Evolutionary conservation across 1,140 invertebrate species (phyloP), one percentile per base, ranked within the genome.

Genomic region (Drosophila pruinosa): DNA sequence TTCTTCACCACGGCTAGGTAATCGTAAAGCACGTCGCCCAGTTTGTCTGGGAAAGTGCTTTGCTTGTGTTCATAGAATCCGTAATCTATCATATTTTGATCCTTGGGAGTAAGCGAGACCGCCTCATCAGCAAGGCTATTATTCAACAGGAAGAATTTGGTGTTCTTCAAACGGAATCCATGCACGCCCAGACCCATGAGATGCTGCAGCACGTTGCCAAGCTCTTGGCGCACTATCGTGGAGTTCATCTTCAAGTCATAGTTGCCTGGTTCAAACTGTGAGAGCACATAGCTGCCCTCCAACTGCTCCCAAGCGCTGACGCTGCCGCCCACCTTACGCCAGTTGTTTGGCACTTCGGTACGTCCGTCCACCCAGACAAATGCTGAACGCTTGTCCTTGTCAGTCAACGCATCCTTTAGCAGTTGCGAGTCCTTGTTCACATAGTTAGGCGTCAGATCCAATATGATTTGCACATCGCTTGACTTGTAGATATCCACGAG

Each of bases 121-220:
- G 56, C 65, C 79, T 95, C 94, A 62, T 94, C 90, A 1, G 70
- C 58, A 5, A 75, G 74, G 0, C 90, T 78, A 0, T 89, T 70
- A 90, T 95, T 93, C 59, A 96, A 93, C 0, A 95, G 89, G 48
- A 96, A 91, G 79, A 94, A 93, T 14, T 93, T 93, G 0, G 93
- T 94, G 50, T 94, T 93, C n/a, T 92, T 93, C 14, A 97, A 86
- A 75, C 95, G 93, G 78, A 98, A 95, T 10, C 97, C 97, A 69
- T 92, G 92, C 0, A 96, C 94, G 4, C 96, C 96, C 21, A 94
- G 92, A 14, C 93, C 90, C 15, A 97, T 65, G 93, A 96, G 96
- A 70, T 93, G 93, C 24, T 91, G 92, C 0, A 97, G 80, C 14
- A 96, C 94, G 1, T 92, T 91, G 76, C 95, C 91, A 47, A 96